Evolutionary conservation across 2,888 invertebrate species (phyloP), one percentile per base, ranked within the genome.

Genomic region (Hydraecia micacea): DNA sequence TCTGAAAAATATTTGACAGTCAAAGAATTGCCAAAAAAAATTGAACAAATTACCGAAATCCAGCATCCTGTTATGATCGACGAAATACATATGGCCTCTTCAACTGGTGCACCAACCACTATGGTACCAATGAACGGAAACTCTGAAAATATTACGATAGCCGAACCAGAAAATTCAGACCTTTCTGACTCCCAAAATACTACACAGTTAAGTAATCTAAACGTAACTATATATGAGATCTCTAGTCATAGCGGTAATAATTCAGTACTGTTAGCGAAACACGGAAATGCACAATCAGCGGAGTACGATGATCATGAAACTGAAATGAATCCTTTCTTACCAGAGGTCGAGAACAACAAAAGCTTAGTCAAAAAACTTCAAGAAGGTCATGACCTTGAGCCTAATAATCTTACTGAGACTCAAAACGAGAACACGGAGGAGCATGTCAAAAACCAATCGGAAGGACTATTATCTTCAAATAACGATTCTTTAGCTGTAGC

Each of bases 241-340:
- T 91, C 96, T 88, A 94, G 90, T 90, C 93, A 92, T 75, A 92
- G 83, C 74, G 88, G 86, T 81, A 96, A 93, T 82, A 91, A 91
- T 80, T 91, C 94, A 9, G 87, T 91, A 60, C 73, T 88, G 70
- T 81, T 89, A 63, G 81, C 90, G 68, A 95, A 94, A 86, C 84
- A 93, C 68, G 82, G 89, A 46, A 92, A 90, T 86, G 76, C 92
- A 8, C 94, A 94, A 73, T 92, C 94, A 9, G 85, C 93, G 2
- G 95, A 96, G 85, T 94, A 95, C 69, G 95, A 94, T 71, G 96
- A 96, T 76, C 96, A 96, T 81, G 95, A 94, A 89, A 97, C 97
- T 67, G 97, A 97, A 88, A 97, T 97, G 97, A 97, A 97, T 81
- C 98, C 98, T 9, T 98, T 98, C 90, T 93, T 98, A 87, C 97